Percentiles rank a stretch among this genome's conserved stretches.
Evolutionary conservation across 1,140 invertebrate species (phyloP).

Genomic region (Trichonephila clavipes): DNA sequence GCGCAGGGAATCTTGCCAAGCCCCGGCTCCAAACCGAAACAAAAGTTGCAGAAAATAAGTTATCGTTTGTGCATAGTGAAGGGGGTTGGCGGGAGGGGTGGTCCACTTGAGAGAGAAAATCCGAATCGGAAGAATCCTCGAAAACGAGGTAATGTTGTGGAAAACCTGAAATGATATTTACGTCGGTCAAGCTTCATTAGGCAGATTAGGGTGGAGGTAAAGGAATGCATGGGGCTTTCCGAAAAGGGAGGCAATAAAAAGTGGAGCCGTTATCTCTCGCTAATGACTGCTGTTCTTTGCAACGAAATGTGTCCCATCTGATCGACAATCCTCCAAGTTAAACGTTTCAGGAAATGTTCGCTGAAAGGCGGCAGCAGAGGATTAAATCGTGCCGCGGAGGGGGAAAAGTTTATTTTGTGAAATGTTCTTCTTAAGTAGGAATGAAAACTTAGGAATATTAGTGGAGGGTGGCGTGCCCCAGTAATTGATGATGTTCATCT

Average conservation of each 20-base stretch:
- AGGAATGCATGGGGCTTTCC: background rate
- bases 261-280: constrained; percentile 62
- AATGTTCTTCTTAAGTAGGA: background rate
- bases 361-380: background rate
- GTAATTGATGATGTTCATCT: background rate
- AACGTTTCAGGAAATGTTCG: constrained; percentile 34
- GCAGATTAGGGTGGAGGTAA: constrained; percentile 48
- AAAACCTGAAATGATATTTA: constrained; percentile 75
- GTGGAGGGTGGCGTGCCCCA: background rate
- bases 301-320: constrained; percentile 50
- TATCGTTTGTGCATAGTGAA: constrained; percentile 51
- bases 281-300: constrained; percentile 70
- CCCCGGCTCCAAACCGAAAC: constrained; percentile 14
- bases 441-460: background rate
- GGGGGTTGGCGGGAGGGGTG: background rate
- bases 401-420: background rate
- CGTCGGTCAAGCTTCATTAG: constrained; percentile 73
- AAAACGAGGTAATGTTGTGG: constrained; percentile 70
- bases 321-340: constrained; percentile 51
- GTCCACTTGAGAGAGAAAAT: background rate
- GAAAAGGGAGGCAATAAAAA: constrained; percentile 52
- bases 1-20: background rate
- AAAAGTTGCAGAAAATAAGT: constrained; percentile 68
- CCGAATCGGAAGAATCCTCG: constrained; percentile 61
- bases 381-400: constrained; percentile 14